These are phyloP conservation scores for Acanthosepion pharaonis DNA, from an alignment of 2,888 invertebrate species.

Conservation along the genomic window DNA sequence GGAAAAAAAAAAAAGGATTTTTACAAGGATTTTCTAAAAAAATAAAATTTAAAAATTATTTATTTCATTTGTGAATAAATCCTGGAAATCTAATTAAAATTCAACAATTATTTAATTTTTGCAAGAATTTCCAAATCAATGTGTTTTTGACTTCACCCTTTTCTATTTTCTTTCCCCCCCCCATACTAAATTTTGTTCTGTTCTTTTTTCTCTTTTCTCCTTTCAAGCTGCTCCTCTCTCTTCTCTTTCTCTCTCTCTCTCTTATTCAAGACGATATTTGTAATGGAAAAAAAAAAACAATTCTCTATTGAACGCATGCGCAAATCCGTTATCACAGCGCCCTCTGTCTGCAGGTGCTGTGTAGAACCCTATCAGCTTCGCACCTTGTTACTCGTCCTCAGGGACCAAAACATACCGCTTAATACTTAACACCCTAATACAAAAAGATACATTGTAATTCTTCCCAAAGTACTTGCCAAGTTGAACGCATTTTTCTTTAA, in stretches of 20 bases:
- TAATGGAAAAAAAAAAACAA: too few relatives aligned
- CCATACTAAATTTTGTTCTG: too few relatives aligned
- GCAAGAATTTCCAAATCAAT: too few relatives aligned
- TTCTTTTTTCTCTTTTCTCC: too few relatives aligned
- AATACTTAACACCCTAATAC: neutral
- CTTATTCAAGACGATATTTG: neutral
- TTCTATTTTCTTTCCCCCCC: too few relatives aligned
- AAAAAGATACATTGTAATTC: neutral
- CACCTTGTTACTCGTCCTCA: neutral
- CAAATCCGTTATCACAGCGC: neutral
- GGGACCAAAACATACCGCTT: neutral
- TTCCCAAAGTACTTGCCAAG: neutral
- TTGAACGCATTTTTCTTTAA: neutral
- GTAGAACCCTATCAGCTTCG: neutral
- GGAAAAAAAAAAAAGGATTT: too few relatives aligned
- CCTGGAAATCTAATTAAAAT: too few relatives aligned
- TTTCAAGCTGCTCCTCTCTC: neutral
- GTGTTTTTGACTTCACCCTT: too few relatives aligned
- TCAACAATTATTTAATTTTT: too few relatives aligned
- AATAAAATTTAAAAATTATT: too few relatives aligned
- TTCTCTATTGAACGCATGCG: neutral
- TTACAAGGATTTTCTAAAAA: too few relatives aligned
- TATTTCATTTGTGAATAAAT: too few relatives aligned
- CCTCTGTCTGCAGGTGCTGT: neutral
- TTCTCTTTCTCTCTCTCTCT: neutral